phyloP scores from a whole-genome alignment of 2,797 vertebrate genomes.

The Falco columbarius region DNA sequence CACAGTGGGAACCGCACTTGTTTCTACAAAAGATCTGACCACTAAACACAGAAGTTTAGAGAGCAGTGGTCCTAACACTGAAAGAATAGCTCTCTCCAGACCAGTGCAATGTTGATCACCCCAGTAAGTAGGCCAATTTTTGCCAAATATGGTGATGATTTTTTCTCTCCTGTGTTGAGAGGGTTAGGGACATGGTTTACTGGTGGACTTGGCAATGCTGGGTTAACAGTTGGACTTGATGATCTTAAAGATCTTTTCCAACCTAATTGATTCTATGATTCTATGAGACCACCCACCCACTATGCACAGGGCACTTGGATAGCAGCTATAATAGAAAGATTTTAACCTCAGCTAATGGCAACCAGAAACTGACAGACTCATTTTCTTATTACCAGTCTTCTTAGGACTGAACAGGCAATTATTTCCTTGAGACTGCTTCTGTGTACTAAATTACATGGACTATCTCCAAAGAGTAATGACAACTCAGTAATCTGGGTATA shows the following conservation, averaged over 20 bases:
- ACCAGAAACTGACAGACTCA: not conserved
- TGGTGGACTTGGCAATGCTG: too few species aligned
- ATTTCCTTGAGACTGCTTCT: not conserved
- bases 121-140: not conserved
- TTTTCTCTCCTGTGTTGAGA: not conserved
- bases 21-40: not conserved
- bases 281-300: not conserved
- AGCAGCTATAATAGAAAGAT: not conserved
- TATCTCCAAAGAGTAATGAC: not conserved
- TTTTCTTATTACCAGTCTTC: constrained; percentile 9
- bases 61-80: not conserved
- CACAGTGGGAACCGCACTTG: not conserved
- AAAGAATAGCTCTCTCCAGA: not conserved
- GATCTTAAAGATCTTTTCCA: too few species aligned
- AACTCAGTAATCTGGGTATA: not conserved
- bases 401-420: not conserved
- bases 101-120: not conserved
- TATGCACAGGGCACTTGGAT: not conserved
- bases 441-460: not conserved
- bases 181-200: too few species aligned
- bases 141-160: not conserved
- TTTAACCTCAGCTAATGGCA: constrained; percentile 17
- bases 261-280: too few species aligned
- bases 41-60: not conserved
- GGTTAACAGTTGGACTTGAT: too few species aligned